Conservation (phyloP, 2,888 invertebrate species). For the Catocala fraxini region DNA sequence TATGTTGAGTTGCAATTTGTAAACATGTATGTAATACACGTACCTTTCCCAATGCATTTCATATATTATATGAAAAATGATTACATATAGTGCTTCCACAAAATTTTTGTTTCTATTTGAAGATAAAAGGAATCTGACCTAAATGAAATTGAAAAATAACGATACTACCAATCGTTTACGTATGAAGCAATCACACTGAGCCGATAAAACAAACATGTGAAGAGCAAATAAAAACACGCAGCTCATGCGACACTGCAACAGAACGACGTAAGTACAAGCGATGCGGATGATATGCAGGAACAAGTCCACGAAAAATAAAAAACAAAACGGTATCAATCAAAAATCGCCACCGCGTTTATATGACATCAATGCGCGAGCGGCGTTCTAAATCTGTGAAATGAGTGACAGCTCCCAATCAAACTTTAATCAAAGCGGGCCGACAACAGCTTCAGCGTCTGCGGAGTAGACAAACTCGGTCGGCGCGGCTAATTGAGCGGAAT, state of each 20-base stretch:
- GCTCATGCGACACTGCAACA: background rate
- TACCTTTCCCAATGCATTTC: no score
- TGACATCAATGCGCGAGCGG: slow-evolving; percentile 64
- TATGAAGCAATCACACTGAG: background rate
- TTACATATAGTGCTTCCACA: no score
- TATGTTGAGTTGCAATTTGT: no score
- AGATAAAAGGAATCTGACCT: no score
- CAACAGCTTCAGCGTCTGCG: slow-evolving; percentile 67
- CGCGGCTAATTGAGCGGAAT: slow-evolving; percentile 83
- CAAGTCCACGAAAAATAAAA: background rate
- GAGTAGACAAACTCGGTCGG: slow-evolving; percentile 68
- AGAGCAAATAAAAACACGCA: background rate
- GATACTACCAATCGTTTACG: no score
- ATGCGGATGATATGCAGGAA: slow-evolving; percentile 24
- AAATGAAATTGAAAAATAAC: no score
- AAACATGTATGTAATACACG: no score
- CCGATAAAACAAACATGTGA: background rate
- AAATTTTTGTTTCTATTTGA: no score
- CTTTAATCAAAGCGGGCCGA: slow-evolving; percentile 82
- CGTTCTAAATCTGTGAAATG: slow-evolving; percentile 64
- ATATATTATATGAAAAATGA: no score
- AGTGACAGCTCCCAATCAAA: slow-evolving; percentile 83
- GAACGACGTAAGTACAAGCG: slow-evolving; percentile 12
- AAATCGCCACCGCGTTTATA: slow-evolving; percentile 51
- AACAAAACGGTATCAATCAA: slow-evolving; percentile 41